These are phyloP conservation scores for Aculops lycopersici DNA, from an alignment of 1,140 invertebrate species.

Conservation along the genomic window DNA sequence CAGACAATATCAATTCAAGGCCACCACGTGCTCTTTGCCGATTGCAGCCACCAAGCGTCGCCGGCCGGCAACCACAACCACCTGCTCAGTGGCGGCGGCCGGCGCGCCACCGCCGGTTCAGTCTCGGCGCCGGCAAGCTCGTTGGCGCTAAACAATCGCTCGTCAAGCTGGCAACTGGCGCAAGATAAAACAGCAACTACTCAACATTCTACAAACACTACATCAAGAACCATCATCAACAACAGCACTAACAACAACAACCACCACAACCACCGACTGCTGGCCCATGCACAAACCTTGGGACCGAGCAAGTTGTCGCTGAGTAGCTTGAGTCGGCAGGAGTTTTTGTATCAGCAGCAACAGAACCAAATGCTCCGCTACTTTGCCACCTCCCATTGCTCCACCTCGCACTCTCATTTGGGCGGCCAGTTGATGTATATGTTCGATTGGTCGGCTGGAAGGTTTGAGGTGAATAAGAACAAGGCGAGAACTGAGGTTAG, in stretches of 20 bases:
- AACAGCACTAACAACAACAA: neutral
- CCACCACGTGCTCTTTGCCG: neutral
- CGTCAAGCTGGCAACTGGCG: too few species aligned
- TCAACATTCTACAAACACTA: too few species aligned
- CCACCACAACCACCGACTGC: too few species aligned
- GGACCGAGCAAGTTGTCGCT: constrained; percentile 1
- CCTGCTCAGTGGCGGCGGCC: neutral
- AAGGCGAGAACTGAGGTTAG: constrained; percentile 6
- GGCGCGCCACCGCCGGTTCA: constrained; percentile 4
- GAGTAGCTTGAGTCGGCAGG: neutral
- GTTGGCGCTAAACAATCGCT: too few species aligned
- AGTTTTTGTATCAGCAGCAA: neutral
- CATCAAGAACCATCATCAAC: too few species aligned
- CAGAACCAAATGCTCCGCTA: neutral
- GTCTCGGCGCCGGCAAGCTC: too few species aligned
- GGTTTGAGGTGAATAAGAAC: constrained; percentile 6
- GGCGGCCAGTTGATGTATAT: constrained; percentile 14
- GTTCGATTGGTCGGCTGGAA: constrained; percentile 15
- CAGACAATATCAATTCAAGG: constrained; percentile 3
- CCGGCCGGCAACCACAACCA: neutral
- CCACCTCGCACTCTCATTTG: neutral
- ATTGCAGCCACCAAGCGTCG: too few species aligned
- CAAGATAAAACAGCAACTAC: too few species aligned
- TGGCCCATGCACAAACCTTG: neutral
- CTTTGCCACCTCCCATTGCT: neutral